Evolutionary conservation across 2,888 invertebrate genomes (phyloP).

Genomic region (Kuschelorhynchus macadamiae): DNA sequence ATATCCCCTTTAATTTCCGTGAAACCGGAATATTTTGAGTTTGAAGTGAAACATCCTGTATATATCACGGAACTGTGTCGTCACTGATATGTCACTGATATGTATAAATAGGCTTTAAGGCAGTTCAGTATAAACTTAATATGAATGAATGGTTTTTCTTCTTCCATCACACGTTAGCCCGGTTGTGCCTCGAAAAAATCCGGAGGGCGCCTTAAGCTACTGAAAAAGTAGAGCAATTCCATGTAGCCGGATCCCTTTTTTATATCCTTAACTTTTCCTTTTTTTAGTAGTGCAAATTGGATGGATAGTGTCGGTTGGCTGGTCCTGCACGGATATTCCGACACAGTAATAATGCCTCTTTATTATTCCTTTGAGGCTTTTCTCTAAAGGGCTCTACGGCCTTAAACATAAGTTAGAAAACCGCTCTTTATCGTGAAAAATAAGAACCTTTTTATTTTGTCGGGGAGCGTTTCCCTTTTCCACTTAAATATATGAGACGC

Average conservation of each 20-base stretch:
- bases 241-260: conserved; percentile 33
- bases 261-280: conserved; percentile 26
- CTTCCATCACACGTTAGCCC: conserved; percentile 1
- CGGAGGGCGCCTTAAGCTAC: conserved; percentile 29
- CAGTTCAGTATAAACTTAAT: no score
- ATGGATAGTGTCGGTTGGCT: conserved; percentile 38
- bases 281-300: conserved; percentile 44
- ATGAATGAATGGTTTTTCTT: no score
- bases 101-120: no score
- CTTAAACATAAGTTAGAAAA: conserved; percentile 36
- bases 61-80: no score
- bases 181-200: conserved; percentile 15
- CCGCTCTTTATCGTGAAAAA: conserved; percentile 35
- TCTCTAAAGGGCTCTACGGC: conserved; percentile 35
- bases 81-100: no score
- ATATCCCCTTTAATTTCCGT: no score
- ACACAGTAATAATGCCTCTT: conserved; percentile 44
- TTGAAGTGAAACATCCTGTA: no score
- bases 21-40: no score
- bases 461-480: no score
- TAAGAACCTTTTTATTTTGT: conserved; percentile 8
- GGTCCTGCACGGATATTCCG: conserved; percentile 37
- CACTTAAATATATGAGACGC: no score
- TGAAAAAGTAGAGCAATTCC: conserved; percentile 41
- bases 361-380: conserved; percentile 46